Base-by-base conservation (phyloP, 1,140 invertebrate species). In the Atta texana region DNA sequence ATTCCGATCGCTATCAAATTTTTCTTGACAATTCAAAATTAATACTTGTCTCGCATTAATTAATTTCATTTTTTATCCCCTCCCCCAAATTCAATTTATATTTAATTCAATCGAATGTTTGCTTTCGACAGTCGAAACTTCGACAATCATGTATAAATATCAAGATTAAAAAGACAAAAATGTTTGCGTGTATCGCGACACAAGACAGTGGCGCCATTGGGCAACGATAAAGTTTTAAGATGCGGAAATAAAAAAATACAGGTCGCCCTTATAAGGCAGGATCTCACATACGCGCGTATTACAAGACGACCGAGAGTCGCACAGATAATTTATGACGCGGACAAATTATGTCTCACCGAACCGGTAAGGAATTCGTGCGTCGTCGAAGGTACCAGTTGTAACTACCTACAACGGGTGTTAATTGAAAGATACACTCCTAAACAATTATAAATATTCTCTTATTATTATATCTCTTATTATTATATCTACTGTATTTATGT, bases 311-410 rank as follows among this genome's bases (percentile, higher is more conserved):
- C 84, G 64, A 66, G 55, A 63, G 82, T 75, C 80, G 24, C 74
- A 28, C 53, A 39, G 87, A 84, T 89, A 91, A 91, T 91, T 91
- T 91, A 91, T 76, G 88, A 85, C 72, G 57, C 34, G 75, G 90
- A 88, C 77, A 87, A 89, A 77, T 82, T 81, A 72, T 88, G 76
- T 21, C 87, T 74, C 66, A 49, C 77, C 24, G 78, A 74, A 84
- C 86, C 86, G 80, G 72, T 82, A 89, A 84, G 89, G 78, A 87
- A 90, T 90, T 89, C 68, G 39, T 68, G 71, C 14, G 51, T 55
- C 63, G 85, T 77, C 59, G 34, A 80, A 68, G 59, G 57, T 77
- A 80, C 39, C 85, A 69, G 74, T 51, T 80, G 84, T 86, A 55
- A 68, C 84, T 66, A 21, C 21, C n/a, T 51, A 49, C 75, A 18